These are phyloP conservation scores for Caenorhabditis brenneri DNA, from an alignment of 1,140 invertebrate species.

Conservation along the genomic window DNA sequence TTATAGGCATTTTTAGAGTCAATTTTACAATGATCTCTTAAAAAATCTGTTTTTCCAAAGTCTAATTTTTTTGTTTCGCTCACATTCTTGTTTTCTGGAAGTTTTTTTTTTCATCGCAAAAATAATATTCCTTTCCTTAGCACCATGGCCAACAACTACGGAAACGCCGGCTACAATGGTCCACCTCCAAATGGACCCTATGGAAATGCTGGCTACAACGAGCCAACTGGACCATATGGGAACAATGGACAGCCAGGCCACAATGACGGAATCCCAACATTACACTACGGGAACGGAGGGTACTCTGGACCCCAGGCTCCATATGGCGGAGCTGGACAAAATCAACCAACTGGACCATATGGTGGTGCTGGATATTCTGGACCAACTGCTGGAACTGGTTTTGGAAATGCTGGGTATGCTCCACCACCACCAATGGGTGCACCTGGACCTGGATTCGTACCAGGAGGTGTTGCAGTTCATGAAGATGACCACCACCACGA, in stretches of 20 bases:
- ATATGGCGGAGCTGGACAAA: neutral
- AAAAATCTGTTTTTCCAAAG: too few species aligned
- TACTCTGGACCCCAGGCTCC: neutral
- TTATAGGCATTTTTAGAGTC: too few species aligned
- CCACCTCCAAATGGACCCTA: neutral
- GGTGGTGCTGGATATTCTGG: slow-evolving; percentile 1
- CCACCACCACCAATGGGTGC: neutral
- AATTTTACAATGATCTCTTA: too few species aligned
- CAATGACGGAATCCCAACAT: neutral
- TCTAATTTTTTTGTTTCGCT: too few species aligned
- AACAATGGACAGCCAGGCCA: neutral
- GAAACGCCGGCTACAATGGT: neutral
- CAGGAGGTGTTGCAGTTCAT: neutral
- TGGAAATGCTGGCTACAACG: slow-evolving; percentile 27
- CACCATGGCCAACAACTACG: slow-evolving; percentile 15
- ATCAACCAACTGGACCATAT: neutral
- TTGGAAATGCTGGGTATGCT: slow-evolving; percentile 19
- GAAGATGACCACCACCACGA: slow-evolving; percentile 8
- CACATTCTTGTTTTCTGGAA: too few species aligned
- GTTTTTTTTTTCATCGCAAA: too few species aligned
- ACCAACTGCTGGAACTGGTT: slow-evolving; percentile 6
- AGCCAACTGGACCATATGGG: slow-evolving; percentile 4
- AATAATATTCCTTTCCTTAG: too few species aligned
- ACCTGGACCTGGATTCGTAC: neutral
- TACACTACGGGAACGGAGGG: neutral